Evolutionary conservation across 2,888 invertebrate species (phyloP).

Genomic region (Drosophila fulvimacula): DNA sequence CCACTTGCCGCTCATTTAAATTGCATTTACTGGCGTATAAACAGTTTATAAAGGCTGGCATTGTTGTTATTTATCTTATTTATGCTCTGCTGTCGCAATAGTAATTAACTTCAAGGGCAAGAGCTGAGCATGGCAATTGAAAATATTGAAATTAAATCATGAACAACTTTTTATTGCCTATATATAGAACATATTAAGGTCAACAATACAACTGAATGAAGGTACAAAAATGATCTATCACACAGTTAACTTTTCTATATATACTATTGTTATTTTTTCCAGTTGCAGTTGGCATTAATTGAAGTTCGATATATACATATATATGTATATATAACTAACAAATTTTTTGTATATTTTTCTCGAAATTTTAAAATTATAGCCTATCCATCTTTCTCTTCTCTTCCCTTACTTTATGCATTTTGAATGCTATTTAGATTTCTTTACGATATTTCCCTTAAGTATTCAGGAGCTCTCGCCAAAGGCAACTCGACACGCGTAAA

Average conservation of each 20-base stretch:
- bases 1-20: slow-evolving; percentile 69
- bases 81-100: not conserved
- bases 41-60: slow-evolving; percentile 29
- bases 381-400: no score
- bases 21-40: slow-evolving; percentile 50
- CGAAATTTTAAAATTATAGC: no score
- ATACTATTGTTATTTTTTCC: no score
- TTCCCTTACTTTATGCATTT: not conserved
- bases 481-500: no score
- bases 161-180: no score
- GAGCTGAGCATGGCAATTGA: not conserved
- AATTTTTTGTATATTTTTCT: no score
- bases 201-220: not conserved
- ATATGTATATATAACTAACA: no score
- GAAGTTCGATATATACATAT: no score
- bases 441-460: not conserved
- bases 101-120: slow-evolving; percentile 3
- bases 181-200: not conserved
- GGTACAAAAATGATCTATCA: not conserved
- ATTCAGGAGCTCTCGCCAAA: not conserved
- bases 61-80: slow-evolving; percentile 10
- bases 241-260: not conserved
- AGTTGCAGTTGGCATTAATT: no score
- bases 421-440: not conserved
- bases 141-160: not conserved